Evolutionary conservation across 2,888 invertebrate species (phyloP), one percentile per base, ranked within the genome.

Genomic region (Tribolium freemani): DNA sequence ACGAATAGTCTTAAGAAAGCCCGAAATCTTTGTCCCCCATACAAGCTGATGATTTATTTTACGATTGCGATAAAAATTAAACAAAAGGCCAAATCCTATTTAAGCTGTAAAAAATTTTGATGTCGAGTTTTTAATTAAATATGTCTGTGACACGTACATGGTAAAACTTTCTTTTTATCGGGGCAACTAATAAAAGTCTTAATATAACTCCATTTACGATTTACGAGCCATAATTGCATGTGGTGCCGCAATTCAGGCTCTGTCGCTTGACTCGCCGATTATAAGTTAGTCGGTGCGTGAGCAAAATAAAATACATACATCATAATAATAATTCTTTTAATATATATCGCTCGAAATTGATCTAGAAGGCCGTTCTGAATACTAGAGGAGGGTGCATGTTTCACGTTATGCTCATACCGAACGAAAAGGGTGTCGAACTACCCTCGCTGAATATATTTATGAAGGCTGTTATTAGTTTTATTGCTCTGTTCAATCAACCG

Each of bases 151-250:
- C 72, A 63, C 69, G 63, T 48, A 58, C 64, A 31, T 51, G 16
- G 21, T 64, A 64, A 70, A 71, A 64, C 51, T 69, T 64, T 60
- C 50, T 46, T 69, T 73, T 73, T 73, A 73, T 73, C 66, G 50
- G 57, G 48, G 53, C 50, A 58, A 66, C 58, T 60, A 73, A 81
- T 81, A 82, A 83, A 83, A 79, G 82, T 83, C 83, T 80, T 80
- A 81, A 82, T 83, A 83, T 81, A 82, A 82, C 82, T 84, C 82
- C 83, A 84, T 85, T 84, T 83, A 78, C 79, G 84, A 85, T 85
- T 84, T 85, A 85, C 80, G 81, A 79, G 74, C 79, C 78, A 79
- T 84, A 84, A 84, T 85, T 84, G 84, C 84, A 83, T 84, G 84
- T 83, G 83, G 79, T 79, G 81, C 79, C 80, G 81, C 83, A 82